These are phyloP conservation scores for Melanerpes aurifrons DNA, from an alignment of 2,113 vertebrate species.

Conservation along the genomic window DNA sequence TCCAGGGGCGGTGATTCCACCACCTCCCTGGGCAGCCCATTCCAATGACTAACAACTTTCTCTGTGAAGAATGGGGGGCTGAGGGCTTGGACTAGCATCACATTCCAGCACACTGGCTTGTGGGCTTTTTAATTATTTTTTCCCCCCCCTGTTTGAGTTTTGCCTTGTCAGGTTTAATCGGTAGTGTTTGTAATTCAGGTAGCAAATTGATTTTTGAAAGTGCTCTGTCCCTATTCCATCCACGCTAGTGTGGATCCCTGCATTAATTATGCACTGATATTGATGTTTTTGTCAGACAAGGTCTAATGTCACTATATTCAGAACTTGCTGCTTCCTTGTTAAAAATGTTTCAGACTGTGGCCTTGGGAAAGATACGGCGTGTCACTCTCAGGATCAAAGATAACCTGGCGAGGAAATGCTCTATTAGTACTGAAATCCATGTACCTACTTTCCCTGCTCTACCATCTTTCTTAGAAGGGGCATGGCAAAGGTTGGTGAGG, in stretches of 20 bases:
- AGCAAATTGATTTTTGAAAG: conserved; percentile 82
- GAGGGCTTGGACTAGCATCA: background rate
- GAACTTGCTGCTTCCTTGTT: conserved; percentile 73
- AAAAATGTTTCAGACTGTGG: conserved; percentile 71
- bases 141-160: background rate
- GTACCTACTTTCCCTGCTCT: background rate
- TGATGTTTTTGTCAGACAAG: conserved; percentile 77
- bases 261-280: conserved; percentile 83
- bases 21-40: no score
- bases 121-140: background rate
- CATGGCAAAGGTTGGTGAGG: background rate
- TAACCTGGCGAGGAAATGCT: conserved; percentile 44
- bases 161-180: conserved; percentile 73
- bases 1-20: no score
- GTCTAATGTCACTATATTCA: conserved; percentile 78
- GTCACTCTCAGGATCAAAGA: conserved; percentile 63
- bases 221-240: conserved; percentile 72
- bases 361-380: conserved; percentile 64
- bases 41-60: no score
- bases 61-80: background rate
- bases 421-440: conserved; percentile 52
- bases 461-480: background rate
- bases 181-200: conserved; percentile 77
- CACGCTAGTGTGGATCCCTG: conserved; percentile 61
- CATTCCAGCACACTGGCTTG: background rate